Conservation (phyloP, 2,888 invertebrate species). For the Papilio protenor region DNA sequence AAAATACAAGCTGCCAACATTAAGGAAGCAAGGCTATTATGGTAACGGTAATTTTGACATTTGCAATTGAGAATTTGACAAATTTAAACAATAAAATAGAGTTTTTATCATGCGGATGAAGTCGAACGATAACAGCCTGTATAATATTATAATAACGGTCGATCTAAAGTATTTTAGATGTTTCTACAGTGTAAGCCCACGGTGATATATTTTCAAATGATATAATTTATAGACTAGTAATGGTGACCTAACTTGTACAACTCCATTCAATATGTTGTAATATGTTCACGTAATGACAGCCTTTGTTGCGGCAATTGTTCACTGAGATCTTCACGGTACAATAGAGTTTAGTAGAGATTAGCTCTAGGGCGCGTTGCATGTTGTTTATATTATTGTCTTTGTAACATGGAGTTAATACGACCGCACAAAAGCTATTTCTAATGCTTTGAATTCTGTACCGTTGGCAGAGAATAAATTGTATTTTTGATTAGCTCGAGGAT, state of each 20-base stretch:
- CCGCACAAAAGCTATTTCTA: slow-evolving; percentile 19
- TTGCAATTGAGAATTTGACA: no score
- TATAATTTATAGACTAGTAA: no score
- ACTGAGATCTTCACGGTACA: slow-evolving; percentile 31
- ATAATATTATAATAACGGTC: no score
- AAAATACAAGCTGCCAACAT: no score
- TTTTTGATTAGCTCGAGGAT: background rate
- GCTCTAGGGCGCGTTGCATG: slow-evolving; percentile 8
- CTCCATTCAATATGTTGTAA: slow-evolving; percentile 23
- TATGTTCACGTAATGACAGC: slow-evolving; percentile 25
- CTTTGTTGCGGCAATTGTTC: slow-evolving; percentile 25
- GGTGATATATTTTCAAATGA: no score
- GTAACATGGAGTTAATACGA: slow-evolving; percentile 5
- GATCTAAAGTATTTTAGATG: no score
- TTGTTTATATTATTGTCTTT: slow-evolving; percentile 28
- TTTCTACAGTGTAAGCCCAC: no score
- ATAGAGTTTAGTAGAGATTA: slow-evolving; percentile 31
- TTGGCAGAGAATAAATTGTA: slow-evolving; percentile 1
- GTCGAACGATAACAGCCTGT: no score
- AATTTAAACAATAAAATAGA: no score
- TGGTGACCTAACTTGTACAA: slow-evolving; percentile 2
- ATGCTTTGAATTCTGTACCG: background rate
- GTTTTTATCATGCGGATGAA: no score
- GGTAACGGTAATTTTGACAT: no score
- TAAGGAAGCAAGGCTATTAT: no score